Evolutionary conservation across 2,113 vertebrate genomes (phyloP), one percentile per base, ranked within the genome.

Genomic region (Leptodactylus fuscus): DNA sequence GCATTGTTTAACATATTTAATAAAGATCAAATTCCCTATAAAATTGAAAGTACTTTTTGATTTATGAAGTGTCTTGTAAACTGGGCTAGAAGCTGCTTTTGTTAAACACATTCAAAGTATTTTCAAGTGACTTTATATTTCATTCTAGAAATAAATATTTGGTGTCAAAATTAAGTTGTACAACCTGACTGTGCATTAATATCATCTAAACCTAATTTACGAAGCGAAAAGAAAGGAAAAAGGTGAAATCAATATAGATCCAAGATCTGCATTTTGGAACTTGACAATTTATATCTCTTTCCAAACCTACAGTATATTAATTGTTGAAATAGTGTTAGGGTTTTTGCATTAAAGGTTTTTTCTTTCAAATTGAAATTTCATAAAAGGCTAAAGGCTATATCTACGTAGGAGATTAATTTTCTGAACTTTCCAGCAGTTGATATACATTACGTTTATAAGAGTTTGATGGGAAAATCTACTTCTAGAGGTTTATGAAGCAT

Each of bases 11-110:
- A 70, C 75, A 85, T 71, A 85, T 80, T 80, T 70, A 85, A 32
- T 80, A 85, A 85, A 71, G 83, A 80, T 85, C 83, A 85, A 53
- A 58, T 85, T 85, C 49, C 83, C 60, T 49, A 78, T 70, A 55
- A 79, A 62, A 78, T 15, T 36, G 15, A 69, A 62, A 85, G 58
- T 18, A 51, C 58, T 53, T 79, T 83, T 44, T 71, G 75, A 79
- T 71, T 70, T 85, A 85, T 55, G 55, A 62, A 70, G 55, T 76
- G 69, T 69, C 15, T 53, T 11, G n/a, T 69, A 62, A 76, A 76
- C 24, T 49, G 24, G 12, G 11, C 12, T 13, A 27, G 70, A 75
- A 51, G n/a, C 22, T 78, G 15, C 78, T 53, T 67, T 70, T 85
- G 5, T 48, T 53, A 34, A 83, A 77, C 49, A 8, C 51, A 77